Base-by-base conservation (phyloP, 2,888 invertebrate genomes). In the Parnassius orleans region DNA sequence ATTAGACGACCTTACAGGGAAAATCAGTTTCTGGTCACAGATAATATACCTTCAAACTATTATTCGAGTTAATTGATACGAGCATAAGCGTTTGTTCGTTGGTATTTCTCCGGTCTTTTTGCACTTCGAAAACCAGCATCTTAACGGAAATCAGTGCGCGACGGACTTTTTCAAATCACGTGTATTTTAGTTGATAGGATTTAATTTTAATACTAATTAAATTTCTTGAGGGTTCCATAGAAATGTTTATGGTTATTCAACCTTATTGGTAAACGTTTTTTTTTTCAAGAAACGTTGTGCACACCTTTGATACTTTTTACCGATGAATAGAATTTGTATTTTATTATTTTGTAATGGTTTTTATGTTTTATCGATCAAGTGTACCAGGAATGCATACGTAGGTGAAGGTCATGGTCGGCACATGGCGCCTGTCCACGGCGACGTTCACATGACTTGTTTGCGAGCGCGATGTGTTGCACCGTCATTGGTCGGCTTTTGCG, bases 371-470 rank as follows among this genome's bases (percentile, higher is more conserved):
- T 53, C 41, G 46, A 55, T 42, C 52, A 12, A 53, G 3, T 44
- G 59, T 60, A 63, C 52, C 11, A 60, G 64, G 59, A 61, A 59
- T 63, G 54, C 64, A 64, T 60, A 47, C 57, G 56, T 66, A 41
- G 63, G 79, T 81, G 87, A 88, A 88, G 89, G 88, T 87, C 87
- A 87, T 72, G 87, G 84, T 74, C 84, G 78, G 65, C 51, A 44
- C 68, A 71, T 73, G 80, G 80, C 84, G 84, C 78, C 77, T 75
- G 79, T 72, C 71, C 74, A 75, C 71, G 71, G 71, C 72, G 73
- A 79, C 72, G 73, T 80, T 86, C 84, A 85, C 84, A 85, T 84
- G 84, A 87, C 83, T 83, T 68, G 80, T 76, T 75, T 75, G 79
- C 73, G 68, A 68, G 72, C 66, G 53, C 65, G 65, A 74, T 84